Evolutionary conservation across 2,113 vertebrate species (phyloP), one percentile per base, ranked within the genome.

Genomic region (Limnothrissa miodon): DNA sequence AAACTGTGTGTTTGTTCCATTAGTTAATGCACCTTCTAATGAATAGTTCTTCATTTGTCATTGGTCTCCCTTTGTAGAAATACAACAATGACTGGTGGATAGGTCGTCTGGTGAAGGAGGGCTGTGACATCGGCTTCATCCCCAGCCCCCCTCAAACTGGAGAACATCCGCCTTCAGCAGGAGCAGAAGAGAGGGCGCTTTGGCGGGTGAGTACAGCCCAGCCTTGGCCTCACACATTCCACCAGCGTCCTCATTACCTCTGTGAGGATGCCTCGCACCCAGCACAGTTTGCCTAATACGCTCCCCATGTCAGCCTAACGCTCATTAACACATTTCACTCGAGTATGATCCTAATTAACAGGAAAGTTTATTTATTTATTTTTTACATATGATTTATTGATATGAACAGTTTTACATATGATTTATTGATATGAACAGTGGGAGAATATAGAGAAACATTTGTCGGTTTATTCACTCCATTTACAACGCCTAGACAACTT

Each of bases 81-180:
- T 99, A 99, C 82, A 99, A 97, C 86, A 99, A 99, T 21, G 98
- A 99, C 92, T 99, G 98, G 98, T 99, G 98, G 98, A 99, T 99
- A 89, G 98, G 98, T 59, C 94, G 97, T 70, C 94, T 98, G 92
- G 98, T 99, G 45, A 99, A 99, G 90, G 98, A 99, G 83, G 98
- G 98, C 90, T 98, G 98, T 25, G 98, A 99, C 90, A 97, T 98
- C 8, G 98, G 98, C 88, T 99, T 99, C 88, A 98, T 99, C 86
- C 98, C 98, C 2, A 99, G 98, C 90, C 98, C 98, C 98, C 0
- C 94, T 99, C 74, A 93, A 98, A 74, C 87, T 99, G 91, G 98
- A 99, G 91, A 98, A 97, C 79, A 97, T 99, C 89, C 94, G 97
- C 84, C 95, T 98, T 81, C 97, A 98, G 87, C 97, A 98, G 89